These are phyloP conservation scores for Sinopyrophorus schimmeli DNA, from an alignment of 2,888 invertebrate species.

Conservation along the genomic window DNA sequence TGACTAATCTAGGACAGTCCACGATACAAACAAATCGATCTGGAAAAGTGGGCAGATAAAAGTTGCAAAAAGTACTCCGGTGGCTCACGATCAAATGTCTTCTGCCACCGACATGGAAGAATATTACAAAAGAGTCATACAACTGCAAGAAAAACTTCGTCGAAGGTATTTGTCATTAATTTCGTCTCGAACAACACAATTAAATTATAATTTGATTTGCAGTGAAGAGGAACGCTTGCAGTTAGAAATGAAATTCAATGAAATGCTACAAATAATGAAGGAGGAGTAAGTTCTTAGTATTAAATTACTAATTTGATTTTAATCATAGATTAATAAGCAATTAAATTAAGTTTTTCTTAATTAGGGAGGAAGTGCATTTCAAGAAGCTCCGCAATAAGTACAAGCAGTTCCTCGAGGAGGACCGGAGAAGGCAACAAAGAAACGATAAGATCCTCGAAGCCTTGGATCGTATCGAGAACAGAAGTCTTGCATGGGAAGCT, in stretches of 20 bases:
- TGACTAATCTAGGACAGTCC: too few species aligned
- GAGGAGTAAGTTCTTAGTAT: slow-evolving; percentile 60
- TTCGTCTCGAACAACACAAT: slow-evolving; percentile 13
- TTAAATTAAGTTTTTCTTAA: slow-evolving; percentile 23
- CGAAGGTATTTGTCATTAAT: too few species aligned
- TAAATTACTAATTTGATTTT: too few species aligned
- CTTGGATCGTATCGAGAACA: slow-evolving; percentile 63
- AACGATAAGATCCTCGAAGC: slow-evolving; percentile 62
- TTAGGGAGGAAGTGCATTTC: slow-evolving; percentile 50
- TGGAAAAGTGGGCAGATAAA: too few species aligned
- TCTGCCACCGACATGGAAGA: slow-evolving; percentile 44
- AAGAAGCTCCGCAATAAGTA: slow-evolving; percentile 55
- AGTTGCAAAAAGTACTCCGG: too few species aligned
- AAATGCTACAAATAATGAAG: slow-evolving; percentile 57
- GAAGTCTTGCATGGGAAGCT: slow-evolving; percentile 60
- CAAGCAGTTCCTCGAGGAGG: slow-evolving; percentile 62
- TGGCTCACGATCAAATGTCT: slow-evolving; percentile 24
- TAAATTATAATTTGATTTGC: slow-evolving; percentile 26
- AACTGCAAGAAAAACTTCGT: slow-evolving; percentile 52
- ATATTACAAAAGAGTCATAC: slow-evolving; percentile 52
- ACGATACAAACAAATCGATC: too few species aligned
- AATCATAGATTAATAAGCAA: too few species aligned
- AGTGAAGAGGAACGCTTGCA: slow-evolving; percentile 61
- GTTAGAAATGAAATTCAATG: slow-evolving; percentile 60
- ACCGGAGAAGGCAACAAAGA: slow-evolving; percentile 61